A percentile compares a stretch with the other conserved stretches of the same genome.
Evolutionary conservation across 2,888 invertebrate genomes (phyloP).

Genomic region (Drosophila rubida): DNA sequence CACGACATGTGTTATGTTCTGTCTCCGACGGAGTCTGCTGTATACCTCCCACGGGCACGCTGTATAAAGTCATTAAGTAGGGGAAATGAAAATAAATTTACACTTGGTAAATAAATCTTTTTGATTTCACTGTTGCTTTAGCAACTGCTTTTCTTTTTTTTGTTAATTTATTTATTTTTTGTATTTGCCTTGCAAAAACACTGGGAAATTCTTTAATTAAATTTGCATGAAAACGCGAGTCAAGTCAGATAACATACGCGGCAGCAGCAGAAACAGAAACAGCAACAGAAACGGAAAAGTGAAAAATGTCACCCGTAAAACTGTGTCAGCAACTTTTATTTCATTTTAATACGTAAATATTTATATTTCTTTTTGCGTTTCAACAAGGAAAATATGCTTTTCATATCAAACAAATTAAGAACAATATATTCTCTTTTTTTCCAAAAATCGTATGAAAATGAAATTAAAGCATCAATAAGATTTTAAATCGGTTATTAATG

Average conservation of each 20-base stretch:
- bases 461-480: neutral
- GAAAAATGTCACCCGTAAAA: slow-evolving; percentile 48
- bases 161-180: slow-evolving; percentile 20
- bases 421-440: neutral
- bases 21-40: slow-evolving; percentile 36
- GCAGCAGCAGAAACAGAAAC: slow-evolving; percentile 2
- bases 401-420: neutral
- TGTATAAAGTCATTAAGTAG: slow-evolving; percentile 77
- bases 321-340: slow-evolving; percentile 33
- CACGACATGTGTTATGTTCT: slow-evolving; percentile 40
- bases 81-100: slow-evolving; percentile 75
- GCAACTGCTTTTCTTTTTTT: neutral
- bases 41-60: slow-evolving; percentile 20
- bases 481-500: neutral
- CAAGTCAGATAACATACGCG: slow-evolving; percentile 48
- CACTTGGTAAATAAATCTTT: slow-evolving; percentile 80
- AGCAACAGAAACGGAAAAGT: slow-evolving; percentile 18
- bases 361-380: slow-evolving; percentile 1
- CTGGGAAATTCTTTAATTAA: slow-evolving; percentile 69
- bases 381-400: neutral
- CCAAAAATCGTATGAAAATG: neutral
- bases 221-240: slow-evolving; percentile 58
- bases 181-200: slow-evolving; percentile 39
- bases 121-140: slow-evolving; percentile 56
- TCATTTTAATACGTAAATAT: slow-evolving; percentile 28